Evolutionary conservation across 2,888 invertebrate species (phyloP).

Genomic region (Calameuta filiformis): DNA sequence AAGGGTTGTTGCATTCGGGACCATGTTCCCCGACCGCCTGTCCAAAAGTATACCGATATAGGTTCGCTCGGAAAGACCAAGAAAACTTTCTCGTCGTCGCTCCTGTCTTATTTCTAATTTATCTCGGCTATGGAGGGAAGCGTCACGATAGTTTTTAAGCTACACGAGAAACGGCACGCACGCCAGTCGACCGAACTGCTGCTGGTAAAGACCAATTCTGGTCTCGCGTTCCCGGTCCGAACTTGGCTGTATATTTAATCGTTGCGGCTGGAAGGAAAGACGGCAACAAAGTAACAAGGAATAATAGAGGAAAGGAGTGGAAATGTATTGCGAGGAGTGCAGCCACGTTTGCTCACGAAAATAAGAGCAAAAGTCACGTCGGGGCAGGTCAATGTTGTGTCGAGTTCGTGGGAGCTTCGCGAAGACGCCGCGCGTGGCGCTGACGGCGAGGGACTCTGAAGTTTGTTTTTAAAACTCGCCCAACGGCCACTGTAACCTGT

Average conservation of each 20-base stretch:
- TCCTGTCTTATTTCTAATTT: neutral
- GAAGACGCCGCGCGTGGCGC: neutral
- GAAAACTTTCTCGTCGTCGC: neutral
- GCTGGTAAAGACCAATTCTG: neutral
- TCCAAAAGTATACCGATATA: neutral
- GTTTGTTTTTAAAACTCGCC: neutral
- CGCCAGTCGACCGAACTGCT: neutral
- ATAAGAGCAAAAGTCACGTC: neutral
- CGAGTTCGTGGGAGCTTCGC: neutral
- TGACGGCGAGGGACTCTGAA: no score
- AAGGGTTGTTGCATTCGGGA: neutral
- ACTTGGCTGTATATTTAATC: neutral
- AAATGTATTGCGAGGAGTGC: neutral
- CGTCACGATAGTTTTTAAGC: neutral
- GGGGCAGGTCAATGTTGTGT: neutral
- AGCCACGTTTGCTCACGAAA: neutral
- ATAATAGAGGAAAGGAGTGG: neutral
- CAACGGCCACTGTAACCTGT: neutral
- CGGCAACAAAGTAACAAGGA: neutral
- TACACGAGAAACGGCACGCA: neutral
- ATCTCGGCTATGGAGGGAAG: neutral
- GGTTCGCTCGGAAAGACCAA: neutral
- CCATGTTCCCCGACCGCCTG: neutral
- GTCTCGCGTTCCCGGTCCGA: neutral
- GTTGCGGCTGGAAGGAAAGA: neutral